Evolutionary conservation across 2,113 vertebrate species (phyloP), one percentile per base, ranked within the genome.

Genomic region (Suncus etruscus): DNA sequence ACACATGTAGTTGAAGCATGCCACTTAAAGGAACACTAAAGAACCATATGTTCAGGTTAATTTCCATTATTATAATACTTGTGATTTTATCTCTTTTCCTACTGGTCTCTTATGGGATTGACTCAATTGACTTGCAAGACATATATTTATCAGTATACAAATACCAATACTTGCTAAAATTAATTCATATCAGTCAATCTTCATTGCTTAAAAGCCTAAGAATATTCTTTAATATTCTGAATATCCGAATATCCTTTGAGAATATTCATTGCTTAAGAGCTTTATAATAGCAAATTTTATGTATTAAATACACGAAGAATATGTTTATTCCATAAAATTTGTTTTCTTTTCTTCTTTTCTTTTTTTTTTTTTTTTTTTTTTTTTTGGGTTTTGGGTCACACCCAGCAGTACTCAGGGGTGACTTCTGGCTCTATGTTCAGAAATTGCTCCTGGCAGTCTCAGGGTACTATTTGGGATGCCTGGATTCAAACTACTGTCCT

Each of bases 291-390:
- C 58, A 47, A 75, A 50, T 18, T 54, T 51, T 77, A 95, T 91
- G 91, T 77, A 87, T 11, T 74, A 68, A 87, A 61, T 54, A 87
- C 87, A 83, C 45, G 75, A 51, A 87, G 87, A 94, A 91, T 94
- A 84, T 96, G 86, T 96, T 85, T 94, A 39, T 54, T 78, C 48
- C 48, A 93, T 90, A 16, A 95, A 95, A 8, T 22, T 69, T 66
- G 1, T 91, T 95, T 96, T 95, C 63, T n/a, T n/a, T n/a, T n/a
- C n/a, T n/a, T n/a, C 39, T 39, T 39, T 39, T 39, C 39, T 39
- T 39, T 39, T 5, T 39, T 39, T 39, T 5, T 39, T 39, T 39
- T 39, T 39, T 39, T 3, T 39, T 39, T 39, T 39, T 39, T 39
- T 39, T 39, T 39, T 39, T 39, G 39, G 39, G 3, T 39, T 39